A percentile compares a stretch with the other conserved stretches of the same genome.
Conservation (phyloP, 1,140 invertebrate genomes). For the Globodera rostochiensis region DNA sequence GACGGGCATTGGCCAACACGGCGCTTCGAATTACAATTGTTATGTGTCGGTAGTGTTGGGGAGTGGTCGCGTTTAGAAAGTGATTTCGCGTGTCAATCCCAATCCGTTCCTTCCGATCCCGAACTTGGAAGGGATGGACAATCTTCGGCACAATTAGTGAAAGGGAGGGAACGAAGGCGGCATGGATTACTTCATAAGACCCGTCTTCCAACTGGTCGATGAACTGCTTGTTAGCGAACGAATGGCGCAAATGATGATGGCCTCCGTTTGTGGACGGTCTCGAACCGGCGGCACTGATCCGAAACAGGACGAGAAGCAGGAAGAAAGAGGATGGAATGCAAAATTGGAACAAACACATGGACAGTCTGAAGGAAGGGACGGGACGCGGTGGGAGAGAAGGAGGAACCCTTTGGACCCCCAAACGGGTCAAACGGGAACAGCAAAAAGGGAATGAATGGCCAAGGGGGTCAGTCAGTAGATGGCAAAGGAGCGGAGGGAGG, state of each 20-base stretch:
- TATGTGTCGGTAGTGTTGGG: conserved; percentile 60
- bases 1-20: conserved; percentile 35
- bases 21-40: conserved; percentile 55
- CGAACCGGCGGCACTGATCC: neutral
- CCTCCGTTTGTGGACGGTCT: neutral
- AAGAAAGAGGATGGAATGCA: neutral
- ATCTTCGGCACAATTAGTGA: conserved; percentile 36
- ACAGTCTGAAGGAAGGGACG: neutral
- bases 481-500: neutral
- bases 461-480: neutral
- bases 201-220: conserved; percentile 59
- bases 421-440: conserved; percentile 7
- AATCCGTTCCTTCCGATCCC: conserved; percentile 64
- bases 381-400: conserved; percentile 1
- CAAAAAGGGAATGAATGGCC: conserved; percentile 21
- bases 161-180: conserved; percentile 6
- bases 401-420: neutral
- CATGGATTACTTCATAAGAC: conserved; percentile 49
- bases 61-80: conserved; percentile 60
- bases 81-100: conserved; percentile 64
- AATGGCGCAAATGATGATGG: conserved; percentile 48
- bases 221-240: conserved; percentile 62
- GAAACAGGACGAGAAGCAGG: neutral
- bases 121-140: conserved; percentile 65
- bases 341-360: conserved; percentile 2